Evolutionary conservation across 92 coral and sea anemone genomes (phyloP).

Genomic region (Umimayanthus chanpuru): DNA sequence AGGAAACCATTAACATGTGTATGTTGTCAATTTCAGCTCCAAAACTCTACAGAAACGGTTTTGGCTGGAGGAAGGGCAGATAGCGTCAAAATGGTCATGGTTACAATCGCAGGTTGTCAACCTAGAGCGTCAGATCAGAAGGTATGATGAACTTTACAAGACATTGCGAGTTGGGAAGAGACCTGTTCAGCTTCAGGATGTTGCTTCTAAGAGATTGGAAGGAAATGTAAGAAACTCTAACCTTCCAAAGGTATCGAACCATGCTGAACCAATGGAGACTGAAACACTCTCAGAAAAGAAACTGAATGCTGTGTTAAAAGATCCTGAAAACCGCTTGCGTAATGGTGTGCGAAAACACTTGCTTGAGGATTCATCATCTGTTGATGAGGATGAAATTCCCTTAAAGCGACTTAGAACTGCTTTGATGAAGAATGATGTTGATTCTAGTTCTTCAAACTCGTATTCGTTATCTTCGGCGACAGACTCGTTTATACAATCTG

Average conservation of each 20-base stretch:
- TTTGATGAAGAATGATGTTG: slow-evolving; percentile 56
- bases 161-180: slow-evolving; percentile 74
- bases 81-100: slow-evolving; percentile 98
- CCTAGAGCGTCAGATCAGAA: slow-evolving; percentile 87
- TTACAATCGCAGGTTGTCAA: slow-evolving; percentile 94
- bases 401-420: slow-evolving; percentile 65
- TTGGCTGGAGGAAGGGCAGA: slow-evolving; percentile 80
- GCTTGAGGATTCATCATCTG: slow-evolving; percentile 60
- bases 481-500: slow-evolving; percentile 71
- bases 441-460: slow-evolving; percentile 47
- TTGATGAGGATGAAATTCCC: slow-evolving; percentile 70
- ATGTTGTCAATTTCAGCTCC: slow-evolving; percentile 54
- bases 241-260: background rate
- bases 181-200: slow-evolving; percentile 77
- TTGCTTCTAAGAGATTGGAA: slow-evolving; percentile 26
- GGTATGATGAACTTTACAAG: slow-evolving; percentile 90
- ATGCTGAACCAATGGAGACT: slow-evolving; percentile 34
- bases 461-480: slow-evolving; percentile 47
- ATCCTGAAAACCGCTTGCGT: slow-evolving; percentile 73
- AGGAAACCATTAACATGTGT: too few species aligned
- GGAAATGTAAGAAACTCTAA: slow-evolving; percentile 34
- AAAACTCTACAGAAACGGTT: slow-evolving; percentile 65
- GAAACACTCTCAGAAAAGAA: slow-evolving; percentile 48
- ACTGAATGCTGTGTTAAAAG: slow-evolving; percentile 54
- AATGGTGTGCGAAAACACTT: slow-evolving; percentile 79